phyloP scores from a whole-genome alignment of 2,113 vertebrate species.

The Lophotis ruficrista region DNA sequence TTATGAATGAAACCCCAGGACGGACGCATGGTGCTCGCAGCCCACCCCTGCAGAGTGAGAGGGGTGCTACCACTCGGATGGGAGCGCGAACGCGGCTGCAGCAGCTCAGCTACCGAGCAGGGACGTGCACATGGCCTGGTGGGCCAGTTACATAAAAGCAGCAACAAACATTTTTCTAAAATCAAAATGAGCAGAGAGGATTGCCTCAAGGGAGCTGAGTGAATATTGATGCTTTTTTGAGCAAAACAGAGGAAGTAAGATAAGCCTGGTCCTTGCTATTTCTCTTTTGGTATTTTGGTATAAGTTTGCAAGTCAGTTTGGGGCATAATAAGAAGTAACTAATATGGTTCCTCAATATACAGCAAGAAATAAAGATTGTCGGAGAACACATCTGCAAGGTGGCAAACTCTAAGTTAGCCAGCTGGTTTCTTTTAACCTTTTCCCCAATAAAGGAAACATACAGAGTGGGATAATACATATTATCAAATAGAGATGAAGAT shows the following conservation, averaged over 20 bases:
- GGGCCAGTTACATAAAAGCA: not conserved
- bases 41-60: not conserved
- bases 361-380: not conserved
- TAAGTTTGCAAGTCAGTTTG: not conserved
- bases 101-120: not conserved
- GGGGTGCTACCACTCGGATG: not conserved
- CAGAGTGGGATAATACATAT: not conserved
- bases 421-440: not conserved
- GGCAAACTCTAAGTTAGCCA: not conserved
- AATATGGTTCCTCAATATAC: not conserved
- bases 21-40: accelerated
- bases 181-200: not conserved
- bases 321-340: not conserved
- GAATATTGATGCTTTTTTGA: not conserved
- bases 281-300: not conserved
- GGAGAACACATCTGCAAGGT: not conserved
- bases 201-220: not conserved
- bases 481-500: not conserved
- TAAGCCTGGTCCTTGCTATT: not conserved
- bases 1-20: not conserved
- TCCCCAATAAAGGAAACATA: not conserved
- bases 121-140: accelerated
- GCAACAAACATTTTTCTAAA: not conserved
- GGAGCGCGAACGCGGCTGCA: accelerated
- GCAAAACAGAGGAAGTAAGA: not conserved